Conservation (phyloP, 2,113 vertebrate genomes). For the Glaucidium brasilianum region DNA sequence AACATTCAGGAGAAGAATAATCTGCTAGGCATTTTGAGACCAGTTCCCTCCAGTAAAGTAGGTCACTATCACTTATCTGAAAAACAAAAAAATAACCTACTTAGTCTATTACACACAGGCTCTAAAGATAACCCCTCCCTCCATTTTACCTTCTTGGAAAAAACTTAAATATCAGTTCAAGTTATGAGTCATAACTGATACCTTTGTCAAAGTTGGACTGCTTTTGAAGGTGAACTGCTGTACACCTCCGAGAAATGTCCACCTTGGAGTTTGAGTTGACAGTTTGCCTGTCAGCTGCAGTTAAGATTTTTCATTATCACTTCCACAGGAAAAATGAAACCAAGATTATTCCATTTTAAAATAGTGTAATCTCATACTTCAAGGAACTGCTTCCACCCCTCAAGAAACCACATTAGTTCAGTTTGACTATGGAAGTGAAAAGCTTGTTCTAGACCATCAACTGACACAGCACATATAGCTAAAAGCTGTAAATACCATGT, state of each 20-base stretch:
- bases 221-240: background rate
- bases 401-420: background rate
- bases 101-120: background rate
- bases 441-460: background rate
- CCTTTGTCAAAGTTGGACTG: background rate
- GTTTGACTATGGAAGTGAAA: fast-evolving
- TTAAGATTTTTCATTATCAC: background rate
- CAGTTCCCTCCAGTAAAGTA: slow-evolving; percentile 86
- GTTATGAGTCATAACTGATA: background rate
- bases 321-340: background rate
- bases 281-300: background rate
- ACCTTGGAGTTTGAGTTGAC: fast-evolving
- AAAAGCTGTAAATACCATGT: background rate
- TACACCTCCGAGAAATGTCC: background rate
- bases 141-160: background rate
- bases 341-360: background rate
- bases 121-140: background rate
- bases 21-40: slow-evolving; percentile 91
- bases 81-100: background rate
- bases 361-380: fast-evolving
- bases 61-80: slow-evolving; percentile 87
- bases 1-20: slow-evolving; percentile 93
- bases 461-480: background rate
- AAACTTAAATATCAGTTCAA: background rate
- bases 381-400: background rate